A percentile compares a stretch with the other conserved stretches of the same genome.
These are phyloP conservation scores for Suillia variegata DNA, from an alignment of 2,888 invertebrate genomes.

Conservation along the genomic window DNA sequence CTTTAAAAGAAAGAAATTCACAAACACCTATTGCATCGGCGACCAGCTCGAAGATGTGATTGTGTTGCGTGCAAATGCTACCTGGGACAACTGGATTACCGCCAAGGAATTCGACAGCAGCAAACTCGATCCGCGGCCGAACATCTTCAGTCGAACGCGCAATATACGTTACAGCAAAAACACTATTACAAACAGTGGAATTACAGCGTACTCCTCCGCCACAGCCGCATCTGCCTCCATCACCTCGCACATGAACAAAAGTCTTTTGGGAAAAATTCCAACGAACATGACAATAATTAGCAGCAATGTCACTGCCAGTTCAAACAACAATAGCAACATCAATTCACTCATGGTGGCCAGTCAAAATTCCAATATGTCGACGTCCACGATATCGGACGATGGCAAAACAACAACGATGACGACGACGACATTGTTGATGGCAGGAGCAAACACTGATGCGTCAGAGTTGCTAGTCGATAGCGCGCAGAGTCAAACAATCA, in stretches of 20 bases:
- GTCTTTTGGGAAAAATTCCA: conserved; percentile 53
- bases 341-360: conserved; percentile 41
- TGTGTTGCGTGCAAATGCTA: conserved; percentile 56
- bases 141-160: conserved; percentile 35
- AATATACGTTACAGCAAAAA: conserved; percentile 13
- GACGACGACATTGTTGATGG: conserved; percentile 24
- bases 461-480: conserved; percentile 25
- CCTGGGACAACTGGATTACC: conserved; percentile 52
- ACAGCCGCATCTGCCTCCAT: conserved; percentile 17
- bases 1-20: conserved; percentile 57
- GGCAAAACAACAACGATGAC: conserved; percentile 41
- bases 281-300: conserved; percentile 60
- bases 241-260: conserved; percentile 46
- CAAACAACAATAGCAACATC: conserved; percentile 41
- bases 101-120: conserved; percentile 48
- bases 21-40: conserved; percentile 48
- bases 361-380: conserved; percentile 46
- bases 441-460: conserved; percentile 12
- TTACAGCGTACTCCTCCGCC: conserved; percentile 6
- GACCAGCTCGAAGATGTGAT: conserved; percentile 58
- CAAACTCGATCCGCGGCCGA: conserved; percentile 36
- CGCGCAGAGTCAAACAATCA: conserved; percentile 17
- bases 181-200: conserved; percentile 24
- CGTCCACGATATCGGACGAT: conserved; percentile 51
- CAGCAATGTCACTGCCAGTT: conserved; percentile 59